Percentiles rank a stretch among this genome's conserved stretches.
Evolutionary conservation across 1,140 invertebrate genomes (phyloP).

Genomic region (Drosophila tropicalis): DNA sequence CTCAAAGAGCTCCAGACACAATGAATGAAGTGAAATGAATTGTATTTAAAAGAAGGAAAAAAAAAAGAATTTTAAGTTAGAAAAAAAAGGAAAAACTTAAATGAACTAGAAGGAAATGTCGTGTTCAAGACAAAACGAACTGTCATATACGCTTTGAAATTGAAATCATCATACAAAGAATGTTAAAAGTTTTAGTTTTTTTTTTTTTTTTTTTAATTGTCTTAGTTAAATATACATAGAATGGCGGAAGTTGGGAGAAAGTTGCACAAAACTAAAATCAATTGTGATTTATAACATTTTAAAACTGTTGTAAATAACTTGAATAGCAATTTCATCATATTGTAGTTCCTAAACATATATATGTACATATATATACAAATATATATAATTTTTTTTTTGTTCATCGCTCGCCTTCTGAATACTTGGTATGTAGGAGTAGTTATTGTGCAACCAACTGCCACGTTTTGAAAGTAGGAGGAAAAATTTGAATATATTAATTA

Average conservation of each 20-base stretch:
- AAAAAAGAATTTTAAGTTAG: background rate
- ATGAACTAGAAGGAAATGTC: slow-evolving; percentile 27
- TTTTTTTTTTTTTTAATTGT: background rate
- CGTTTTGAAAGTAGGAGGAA: background rate
- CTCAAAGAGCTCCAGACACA: slow-evolving; percentile 16
- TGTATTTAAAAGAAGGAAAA: background rate
- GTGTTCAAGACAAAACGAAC: slow-evolving; percentile 21
- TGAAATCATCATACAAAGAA: slow-evolving; percentile 35
- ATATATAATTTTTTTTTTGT: background rate
- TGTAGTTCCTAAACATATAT: slow-evolving; percentile 10
- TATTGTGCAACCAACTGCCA: slow-evolving; percentile 1
- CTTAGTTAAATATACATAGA: slow-evolving; percentile 19
- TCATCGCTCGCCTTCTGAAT: background rate
- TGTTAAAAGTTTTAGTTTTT: background rate
- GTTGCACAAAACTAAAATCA: slow-evolving; percentile 17
- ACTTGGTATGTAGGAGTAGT: background rate
- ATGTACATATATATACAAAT: no score
- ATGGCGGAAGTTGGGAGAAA: slow-evolving; percentile 12
- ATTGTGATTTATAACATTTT: slow-evolving; percentile 36
- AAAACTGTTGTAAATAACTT: slow-evolving; percentile 40
- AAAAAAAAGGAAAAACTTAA: slow-evolving; percentile 9
- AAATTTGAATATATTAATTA: slow-evolving; percentile 6
- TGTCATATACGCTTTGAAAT: slow-evolving; percentile 54
- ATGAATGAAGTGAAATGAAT: slow-evolving; percentile 29
- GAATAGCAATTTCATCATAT: slow-evolving; percentile 15